Evolutionary conservation across 1,140 invertebrate genomes (phyloP).

Genomic region (Papilio polyxenes): DNA sequence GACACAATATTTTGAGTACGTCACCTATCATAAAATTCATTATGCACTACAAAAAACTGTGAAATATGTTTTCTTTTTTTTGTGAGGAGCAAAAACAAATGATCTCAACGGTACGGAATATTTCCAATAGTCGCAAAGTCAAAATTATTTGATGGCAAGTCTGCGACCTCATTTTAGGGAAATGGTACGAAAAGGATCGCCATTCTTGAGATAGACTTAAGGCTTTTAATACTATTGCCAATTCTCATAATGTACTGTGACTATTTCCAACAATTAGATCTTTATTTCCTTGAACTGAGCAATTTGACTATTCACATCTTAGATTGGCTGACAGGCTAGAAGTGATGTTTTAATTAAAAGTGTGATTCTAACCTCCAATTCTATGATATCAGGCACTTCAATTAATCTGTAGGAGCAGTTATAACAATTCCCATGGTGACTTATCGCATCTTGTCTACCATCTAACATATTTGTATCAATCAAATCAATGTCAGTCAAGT

Average conservation of each 20-base stretch:
- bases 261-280: not conserved
- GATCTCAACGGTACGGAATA: too few relatives aligned
- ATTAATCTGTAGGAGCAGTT: conserved; percentile 30
- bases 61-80: too few relatives aligned
- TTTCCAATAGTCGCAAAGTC: too few relatives aligned
- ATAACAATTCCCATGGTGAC: conserved; percentile 41
- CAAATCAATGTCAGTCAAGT: conserved; percentile 65
- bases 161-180: too few relatives aligned
- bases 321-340: not conserved
- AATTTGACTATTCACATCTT: conserved; percentile 22
- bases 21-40: too few relatives aligned
- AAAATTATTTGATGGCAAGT: too few relatives aligned
- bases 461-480: conserved; percentile 43
- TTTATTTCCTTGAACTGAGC: conserved; percentile 15
- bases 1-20: too few relatives aligned
- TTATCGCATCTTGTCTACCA: conserved; percentile 32
- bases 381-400: conserved; percentile 16
- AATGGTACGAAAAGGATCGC: too few relatives aligned
- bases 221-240: not conserved
- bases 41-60: too few relatives aligned
- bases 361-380: conserved; percentile 20
- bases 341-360: conserved; percentile 26
- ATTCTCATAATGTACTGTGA: not conserved
- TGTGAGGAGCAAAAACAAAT: too few relatives aligned
- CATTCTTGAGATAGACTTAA: not conserved